Base-by-base conservation (phyloP, 2,113 vertebrate species). In the Brevimyrus niger region DNA sequence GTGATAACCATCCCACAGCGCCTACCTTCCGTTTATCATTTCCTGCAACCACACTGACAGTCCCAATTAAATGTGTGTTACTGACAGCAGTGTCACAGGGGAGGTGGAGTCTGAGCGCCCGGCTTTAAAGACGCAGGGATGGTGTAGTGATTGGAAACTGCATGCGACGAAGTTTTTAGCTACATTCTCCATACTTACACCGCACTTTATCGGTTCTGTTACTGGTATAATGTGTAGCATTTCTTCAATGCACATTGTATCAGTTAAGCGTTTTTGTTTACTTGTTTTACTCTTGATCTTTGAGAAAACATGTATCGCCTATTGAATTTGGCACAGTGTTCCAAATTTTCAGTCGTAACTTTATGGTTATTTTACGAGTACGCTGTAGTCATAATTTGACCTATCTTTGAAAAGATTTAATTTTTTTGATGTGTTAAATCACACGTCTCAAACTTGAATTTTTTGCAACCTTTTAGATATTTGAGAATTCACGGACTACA, bases 61-160 rank as follows among this genome's bases (percentile, higher is more conserved):
- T 91, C 95, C 93, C 95, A 94, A 94, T 95, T 95, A 96, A 95
- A 90, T 94, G 94, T 93, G 94, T 94, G 95, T 94, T 88, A 92
- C 94, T 92, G 93, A 92, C 91, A 90, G 90, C 91, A 89, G 95
- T 92, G 96, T 96, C 96, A 94, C 87, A 90, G 91, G 83, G 87
- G 50, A 89, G 92, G 65, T 88, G 93, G 91, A 92, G 94, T 92
- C 91, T 92, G 92, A 90, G 90, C 86, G 69, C 48, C 19, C 17
- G 65, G 44, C 11, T 93, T 96, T 96, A 96, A 96, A 95, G 96
- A 90, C 9, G 92, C 95, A 96, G 94, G 44, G 84, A 73, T 53
- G 17, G 2, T 51, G 85, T 17, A 84, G 42, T 27, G 9, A 65
- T 11, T 27, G 23, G 9, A 65, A 27, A 65, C 61, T n/a, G 23